Evolutionary conservation across 2,113 vertebrate genomes (phyloP).

Genomic region (Dromiciops gliroides): DNA sequence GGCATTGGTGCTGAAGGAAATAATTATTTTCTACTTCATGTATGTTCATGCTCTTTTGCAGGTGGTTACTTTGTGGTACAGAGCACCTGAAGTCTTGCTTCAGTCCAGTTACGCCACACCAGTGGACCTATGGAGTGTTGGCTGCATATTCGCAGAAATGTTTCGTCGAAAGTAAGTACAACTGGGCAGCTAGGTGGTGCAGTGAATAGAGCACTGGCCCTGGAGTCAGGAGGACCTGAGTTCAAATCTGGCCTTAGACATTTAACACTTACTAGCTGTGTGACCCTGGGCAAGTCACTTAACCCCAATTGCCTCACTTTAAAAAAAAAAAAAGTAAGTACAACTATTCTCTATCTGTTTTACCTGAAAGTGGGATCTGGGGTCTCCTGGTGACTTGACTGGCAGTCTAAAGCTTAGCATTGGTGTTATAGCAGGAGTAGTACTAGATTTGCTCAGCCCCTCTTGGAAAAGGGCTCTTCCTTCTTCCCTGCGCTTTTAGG

Average conservation of each 20-base stretch:
- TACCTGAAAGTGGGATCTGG: constrained; percentile 44
- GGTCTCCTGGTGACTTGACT: background rate
- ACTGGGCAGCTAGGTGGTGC: too few relatives aligned
- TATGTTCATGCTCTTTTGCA: constrained; percentile 80
- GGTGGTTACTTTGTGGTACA: constrained; percentile 99
- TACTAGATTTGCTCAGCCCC: background rate
- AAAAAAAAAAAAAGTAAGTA: too few relatives aligned
- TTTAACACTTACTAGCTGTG: too few relatives aligned
- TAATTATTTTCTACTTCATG: constrained; percentile 28
- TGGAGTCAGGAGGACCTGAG: too few relatives aligned
- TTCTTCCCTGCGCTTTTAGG: background rate
- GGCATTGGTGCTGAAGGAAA: background rate
- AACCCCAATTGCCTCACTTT: too few relatives aligned
- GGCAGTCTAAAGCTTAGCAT: background rate
- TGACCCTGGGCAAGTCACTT: too few relatives aligned
- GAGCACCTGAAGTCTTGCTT: constrained; percentile 97
- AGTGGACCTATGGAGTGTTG: constrained; percentile 98
- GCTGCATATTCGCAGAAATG: constrained; percentile 99
- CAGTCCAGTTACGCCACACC: constrained; percentile 99
- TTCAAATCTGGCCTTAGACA: too few relatives aligned
- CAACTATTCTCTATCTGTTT: too few relatives aligned
- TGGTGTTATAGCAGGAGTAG: background rate
- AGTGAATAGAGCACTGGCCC: too few relatives aligned
- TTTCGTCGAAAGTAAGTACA: constrained; percentile 98
- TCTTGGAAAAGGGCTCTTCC: background rate